Evolutionary conservation across 2,888 invertebrate species (phyloP).

Genomic region (Idaea straminata): DNA sequence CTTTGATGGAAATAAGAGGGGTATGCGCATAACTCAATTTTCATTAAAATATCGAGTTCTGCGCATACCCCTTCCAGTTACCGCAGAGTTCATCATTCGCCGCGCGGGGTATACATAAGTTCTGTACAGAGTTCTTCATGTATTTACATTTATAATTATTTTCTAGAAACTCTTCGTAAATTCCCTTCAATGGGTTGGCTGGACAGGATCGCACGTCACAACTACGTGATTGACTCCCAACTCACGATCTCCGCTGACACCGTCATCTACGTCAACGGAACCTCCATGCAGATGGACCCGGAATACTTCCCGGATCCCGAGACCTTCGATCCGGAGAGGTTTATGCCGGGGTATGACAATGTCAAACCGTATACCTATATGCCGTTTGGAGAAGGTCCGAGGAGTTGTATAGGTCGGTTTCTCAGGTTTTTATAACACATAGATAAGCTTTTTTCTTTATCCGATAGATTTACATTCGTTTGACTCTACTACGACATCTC

Average conservation of each 20-base stretch:
- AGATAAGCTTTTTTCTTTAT: not conserved
- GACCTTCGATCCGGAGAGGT: constrained; percentile 76
- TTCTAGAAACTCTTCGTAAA: constrained; percentile 44
- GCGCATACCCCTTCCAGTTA: too few relatives aligned
- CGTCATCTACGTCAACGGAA: constrained; percentile 41
- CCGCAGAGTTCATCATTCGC: too few relatives aligned
- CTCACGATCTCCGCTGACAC: constrained; percentile 44
- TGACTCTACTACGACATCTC: too few relatives aligned
- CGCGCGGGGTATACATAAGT: too few relatives aligned
- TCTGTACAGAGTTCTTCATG: too few relatives aligned
- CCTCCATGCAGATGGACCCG: constrained; percentile 56
- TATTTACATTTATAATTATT: too few relatives aligned
- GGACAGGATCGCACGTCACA: constrained; percentile 37
- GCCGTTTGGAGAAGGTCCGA: constrained; percentile 79
- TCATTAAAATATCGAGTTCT: too few relatives aligned
- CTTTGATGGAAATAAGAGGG: too few relatives aligned
- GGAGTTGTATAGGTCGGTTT: constrained; percentile 76
- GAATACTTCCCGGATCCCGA: constrained; percentile 73
- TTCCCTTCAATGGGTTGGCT: constrained; percentile 50
- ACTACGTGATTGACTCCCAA: constrained; percentile 42
- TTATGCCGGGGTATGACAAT: constrained; percentile 75
- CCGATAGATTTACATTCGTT: not conserved
- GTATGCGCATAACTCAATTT: too few relatives aligned
- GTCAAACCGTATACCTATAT: constrained; percentile 49
- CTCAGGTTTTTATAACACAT: not conserved